Evolutionary conservation across 2,113 vertebrate species (phyloP).

Genomic region (Strix aluco): DNA sequence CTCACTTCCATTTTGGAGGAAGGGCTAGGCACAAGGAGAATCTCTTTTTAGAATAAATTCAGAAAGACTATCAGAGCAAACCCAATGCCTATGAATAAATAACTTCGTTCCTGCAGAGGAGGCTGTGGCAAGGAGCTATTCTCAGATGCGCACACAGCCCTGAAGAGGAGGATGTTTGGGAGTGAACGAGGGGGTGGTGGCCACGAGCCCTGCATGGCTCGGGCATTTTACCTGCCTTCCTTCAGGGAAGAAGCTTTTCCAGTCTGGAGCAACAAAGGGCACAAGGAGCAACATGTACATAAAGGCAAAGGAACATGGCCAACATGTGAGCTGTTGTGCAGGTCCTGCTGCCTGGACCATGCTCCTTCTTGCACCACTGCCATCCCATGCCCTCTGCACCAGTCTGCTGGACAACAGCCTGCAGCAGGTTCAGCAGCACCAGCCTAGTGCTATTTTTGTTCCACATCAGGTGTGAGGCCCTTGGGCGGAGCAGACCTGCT

Average conservation of each 20-base stretch:
- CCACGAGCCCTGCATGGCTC: not conserved
- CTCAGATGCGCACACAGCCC: not conserved
- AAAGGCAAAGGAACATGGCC: not conserved
- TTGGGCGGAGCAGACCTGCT: accelerated
- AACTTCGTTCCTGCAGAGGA: not conserved
- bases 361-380: not conserved
- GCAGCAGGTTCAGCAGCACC: not conserved
- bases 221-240: not conserved
- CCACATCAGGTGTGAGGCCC: not conserved
- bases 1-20: conserved; percentile 15
- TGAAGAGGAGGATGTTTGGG: not conserved
- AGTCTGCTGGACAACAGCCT: accelerated
- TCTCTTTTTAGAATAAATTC: conserved; percentile 32
- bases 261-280: not conserved
- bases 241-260: not conserved
- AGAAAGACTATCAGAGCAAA: conserved; percentile 19
- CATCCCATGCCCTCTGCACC: not conserved
- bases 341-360: not conserved
- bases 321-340: not conserved
- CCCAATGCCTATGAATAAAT: conserved; percentile 7
- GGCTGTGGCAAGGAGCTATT: conserved; percentile 16
- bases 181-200: not conserved
- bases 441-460: not conserved
- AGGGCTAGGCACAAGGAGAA: not conserved
- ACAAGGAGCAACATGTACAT: accelerated